Conservation (phyloP, 1,140 invertebrate species). For the Eumeta japonica region DNA sequence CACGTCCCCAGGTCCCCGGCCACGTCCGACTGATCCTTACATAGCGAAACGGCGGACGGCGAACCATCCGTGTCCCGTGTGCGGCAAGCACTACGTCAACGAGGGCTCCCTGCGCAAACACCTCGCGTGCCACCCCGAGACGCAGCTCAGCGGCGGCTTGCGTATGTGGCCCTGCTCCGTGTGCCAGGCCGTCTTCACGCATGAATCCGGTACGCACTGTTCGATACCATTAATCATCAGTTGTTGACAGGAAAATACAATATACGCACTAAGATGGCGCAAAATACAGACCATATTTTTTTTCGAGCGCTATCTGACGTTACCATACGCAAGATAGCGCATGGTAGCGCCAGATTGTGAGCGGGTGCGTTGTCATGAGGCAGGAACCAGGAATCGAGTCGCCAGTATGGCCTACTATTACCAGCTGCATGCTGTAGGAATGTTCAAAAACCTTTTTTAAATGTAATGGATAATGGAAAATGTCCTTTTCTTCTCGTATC, state of each 20-base stretch:
- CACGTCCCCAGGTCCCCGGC: slow-evolving; percentile 52
- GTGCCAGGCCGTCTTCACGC: slow-evolving; percentile 90
- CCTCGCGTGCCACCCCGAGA: slow-evolving; percentile 88
- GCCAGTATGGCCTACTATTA: no score
- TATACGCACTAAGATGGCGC: no score
- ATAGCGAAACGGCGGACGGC: slow-evolving; percentile 88
- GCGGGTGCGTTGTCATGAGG: no score
- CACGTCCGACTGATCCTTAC: slow-evolving; percentile 66
- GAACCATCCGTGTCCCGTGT: slow-evolving; percentile 91
- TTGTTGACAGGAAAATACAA: neutral
- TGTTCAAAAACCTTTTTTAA: no score
- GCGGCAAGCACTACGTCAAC: slow-evolving; percentile 93
- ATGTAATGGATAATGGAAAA: no score
- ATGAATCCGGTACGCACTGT: slow-evolving; percentile 78
- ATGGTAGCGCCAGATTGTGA: no score
- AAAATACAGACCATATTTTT: no score
- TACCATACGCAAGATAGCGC: no score
- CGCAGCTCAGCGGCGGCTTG: slow-evolving; percentile 80
- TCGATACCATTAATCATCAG: neutral
- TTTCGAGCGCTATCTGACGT: no score
- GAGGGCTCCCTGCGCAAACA: slow-evolving; percentile 90
- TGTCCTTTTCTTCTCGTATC: no score
- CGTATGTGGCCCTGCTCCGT: slow-evolving; percentile 94
- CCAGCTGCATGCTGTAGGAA: no score
- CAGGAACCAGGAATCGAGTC: no score